Conservation (phyloP, 1,140 invertebrate genomes). For the Saccostrea echinata region DNA sequence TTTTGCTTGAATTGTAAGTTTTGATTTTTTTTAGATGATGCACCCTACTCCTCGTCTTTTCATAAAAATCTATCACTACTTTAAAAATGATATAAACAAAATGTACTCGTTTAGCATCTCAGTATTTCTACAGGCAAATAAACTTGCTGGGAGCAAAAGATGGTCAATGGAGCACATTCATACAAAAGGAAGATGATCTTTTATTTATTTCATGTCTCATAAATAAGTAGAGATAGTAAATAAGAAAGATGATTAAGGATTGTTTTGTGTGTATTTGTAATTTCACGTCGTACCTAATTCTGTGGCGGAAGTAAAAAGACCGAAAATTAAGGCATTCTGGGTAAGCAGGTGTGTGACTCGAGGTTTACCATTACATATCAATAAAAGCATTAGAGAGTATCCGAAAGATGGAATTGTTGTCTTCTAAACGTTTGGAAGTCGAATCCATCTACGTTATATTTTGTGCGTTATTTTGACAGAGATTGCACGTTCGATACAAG, state of each 20-base stretch:
- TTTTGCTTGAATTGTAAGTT: too few relatives aligned
- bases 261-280: neutral
- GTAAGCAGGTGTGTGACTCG: conserved; percentile 46
- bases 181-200: neutral
- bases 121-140: neutral
- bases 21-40: too few relatives aligned
- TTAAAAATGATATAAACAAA: neutral
- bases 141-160: too few relatives aligned
- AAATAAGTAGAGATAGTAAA: neutral
- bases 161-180: neutral
- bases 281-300: conserved; percentile 48
- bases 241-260: conserved; percentile 22
- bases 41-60: too few relatives aligned
- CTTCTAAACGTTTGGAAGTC: conserved; percentile 7
- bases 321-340: conserved; percentile 20
- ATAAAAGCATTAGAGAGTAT: neutral
- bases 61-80: too few relatives aligned
- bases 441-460: neutral
- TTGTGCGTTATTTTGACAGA: neutral
- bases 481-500: conserved; percentile 38
- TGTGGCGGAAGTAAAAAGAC: conserved; percentile 52
- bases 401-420: neutral
- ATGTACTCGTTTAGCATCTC: neutral
- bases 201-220: neutral
- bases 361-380: neutral